phyloP scores from a whole-genome alignment of 1,140 invertebrate species.

The Danaus melanippus region DNA sequence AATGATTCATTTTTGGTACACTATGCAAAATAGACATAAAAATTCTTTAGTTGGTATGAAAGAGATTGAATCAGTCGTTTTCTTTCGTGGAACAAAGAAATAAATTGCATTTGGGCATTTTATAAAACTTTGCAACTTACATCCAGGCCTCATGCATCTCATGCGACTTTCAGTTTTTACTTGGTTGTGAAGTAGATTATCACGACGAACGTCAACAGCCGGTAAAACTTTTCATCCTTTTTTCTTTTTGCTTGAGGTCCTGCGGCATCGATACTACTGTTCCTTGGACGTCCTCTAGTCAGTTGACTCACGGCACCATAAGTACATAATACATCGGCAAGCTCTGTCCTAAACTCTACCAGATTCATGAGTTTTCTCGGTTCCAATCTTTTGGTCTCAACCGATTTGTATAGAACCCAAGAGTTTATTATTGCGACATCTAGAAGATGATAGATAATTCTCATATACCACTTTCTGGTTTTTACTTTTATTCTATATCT shows the following conservation, averaged over 20 bases:
- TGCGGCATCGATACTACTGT: too few relatives aligned
- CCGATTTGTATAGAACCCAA: conserved; percentile 5
- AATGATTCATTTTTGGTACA: conserved; percentile 8
- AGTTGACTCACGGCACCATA: too few relatives aligned
- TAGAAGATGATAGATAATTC: neutral
- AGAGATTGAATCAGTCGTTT: conserved; percentile 13
- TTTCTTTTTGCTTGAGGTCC: too few relatives aligned
- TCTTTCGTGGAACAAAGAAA: conserved; percentile 11
- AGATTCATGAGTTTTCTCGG: conserved; percentile 14
- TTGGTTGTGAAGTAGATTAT: too few relatives aligned
- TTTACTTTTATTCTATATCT: conserved; percentile 13
- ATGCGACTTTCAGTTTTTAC: neutral
- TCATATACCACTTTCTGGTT: conserved; percentile 14
- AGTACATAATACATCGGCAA: too few relatives aligned
- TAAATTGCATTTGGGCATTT: conserved; percentile 12
- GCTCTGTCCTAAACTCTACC: conserved; percentile 13
- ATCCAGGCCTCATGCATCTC: conserved; percentile 4
- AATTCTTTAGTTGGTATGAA: conserved; percentile 11
- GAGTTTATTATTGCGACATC: conserved; percentile 1
- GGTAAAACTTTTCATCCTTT: too few relatives aligned
- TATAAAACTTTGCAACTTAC: conserved; percentile 13
- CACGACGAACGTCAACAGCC: too few relatives aligned
- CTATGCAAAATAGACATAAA: conserved; percentile 7
- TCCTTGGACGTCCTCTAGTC: too few relatives aligned
- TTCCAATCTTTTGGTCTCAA: conserved; percentile 6